Conservation (phyloP, 37 sponge, comb jelly and placozoan species). For the Beroe forskalii region DNA sequence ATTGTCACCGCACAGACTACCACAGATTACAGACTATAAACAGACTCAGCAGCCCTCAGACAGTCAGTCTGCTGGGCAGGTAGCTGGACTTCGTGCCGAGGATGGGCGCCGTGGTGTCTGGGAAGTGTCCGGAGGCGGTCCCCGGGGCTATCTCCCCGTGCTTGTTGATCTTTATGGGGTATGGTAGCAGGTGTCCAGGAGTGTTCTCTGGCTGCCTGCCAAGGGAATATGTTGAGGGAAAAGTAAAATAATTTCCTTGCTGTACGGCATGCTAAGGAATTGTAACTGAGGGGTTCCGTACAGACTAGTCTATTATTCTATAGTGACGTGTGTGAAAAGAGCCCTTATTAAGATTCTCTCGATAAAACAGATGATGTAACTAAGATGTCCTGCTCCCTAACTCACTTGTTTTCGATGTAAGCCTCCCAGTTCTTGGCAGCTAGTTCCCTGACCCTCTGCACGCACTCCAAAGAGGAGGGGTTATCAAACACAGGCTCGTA, state of each 20-base stretch:
- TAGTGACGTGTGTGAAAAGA: too few relatives aligned
- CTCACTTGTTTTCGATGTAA: slow-evolving; percentile 19
- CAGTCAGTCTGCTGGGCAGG: slow-evolving; percentile 50
- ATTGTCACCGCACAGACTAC: too few relatives aligned
- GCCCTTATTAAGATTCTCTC: too few relatives aligned
- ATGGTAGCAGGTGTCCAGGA: slow-evolving; percentile 19
- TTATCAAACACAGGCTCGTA: slow-evolving; percentile 37
- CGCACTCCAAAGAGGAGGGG: slow-evolving; percentile 27
- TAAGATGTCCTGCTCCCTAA: too few relatives aligned
- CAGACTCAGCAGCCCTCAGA: background rate
- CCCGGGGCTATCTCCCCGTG: slow-evolving; percentile 30
- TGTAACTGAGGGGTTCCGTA: background rate
- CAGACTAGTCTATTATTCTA: background rate
- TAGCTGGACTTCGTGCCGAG: slow-evolving; percentile 55
- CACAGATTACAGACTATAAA: too few relatives aligned
- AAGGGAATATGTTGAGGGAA: too few relatives aligned
- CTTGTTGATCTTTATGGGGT: slow-evolving; percentile 14
- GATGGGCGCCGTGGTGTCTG: slow-evolving; percentile 49
- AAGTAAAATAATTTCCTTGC: background rate
- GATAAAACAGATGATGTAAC: too few relatives aligned
- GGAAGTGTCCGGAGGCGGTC: background rate
- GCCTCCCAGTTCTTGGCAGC: slow-evolving; percentile 17
- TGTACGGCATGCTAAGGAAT: background rate
- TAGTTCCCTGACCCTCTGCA: slow-evolving; percentile 9
- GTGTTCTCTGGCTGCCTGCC: background rate